Conservation (phyloP, 2,113 vertebrate genomes). For the Atlantisia rogersi region DNA sequence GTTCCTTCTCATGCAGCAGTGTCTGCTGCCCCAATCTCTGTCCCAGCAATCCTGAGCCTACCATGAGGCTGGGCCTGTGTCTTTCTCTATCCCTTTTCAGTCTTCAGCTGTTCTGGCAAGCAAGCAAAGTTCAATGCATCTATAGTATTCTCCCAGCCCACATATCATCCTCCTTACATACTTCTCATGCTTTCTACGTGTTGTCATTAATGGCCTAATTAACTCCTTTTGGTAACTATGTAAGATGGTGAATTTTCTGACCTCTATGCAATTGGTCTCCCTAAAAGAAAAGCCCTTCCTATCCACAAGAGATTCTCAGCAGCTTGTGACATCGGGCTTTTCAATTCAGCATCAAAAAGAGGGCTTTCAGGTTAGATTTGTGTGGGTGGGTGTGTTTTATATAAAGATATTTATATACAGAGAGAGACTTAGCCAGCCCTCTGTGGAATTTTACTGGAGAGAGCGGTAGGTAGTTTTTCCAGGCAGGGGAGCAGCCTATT, state of each 20-base stretch:
- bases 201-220: not conserved
- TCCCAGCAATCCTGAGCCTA: not conserved
- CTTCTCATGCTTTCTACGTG: not conserved
- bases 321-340: not conserved
- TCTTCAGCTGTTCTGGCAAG: not conserved
- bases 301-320: not conserved
- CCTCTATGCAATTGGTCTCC: not conserved
- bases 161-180: not conserved
- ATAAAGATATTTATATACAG: not conserved
- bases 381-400: not conserved
- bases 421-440: not conserved
- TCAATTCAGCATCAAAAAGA: not conserved
- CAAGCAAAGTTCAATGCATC: not conserved
- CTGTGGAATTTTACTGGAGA: constrained; percentile 32
- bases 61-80: not conserved
- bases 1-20: not conserved
- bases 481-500: not conserved
- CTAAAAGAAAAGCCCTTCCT: not conserved
- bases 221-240: not conserved
- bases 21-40: not conserved
- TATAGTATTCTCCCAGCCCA: not conserved
- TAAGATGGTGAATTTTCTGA: not conserved
- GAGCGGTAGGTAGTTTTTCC: not conserved
- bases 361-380: not conserved
- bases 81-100: not conserved